Evolutionary conservation across 1,140 invertebrate genomes (phyloP).

Genomic region (Drosophila tristis): DNA sequence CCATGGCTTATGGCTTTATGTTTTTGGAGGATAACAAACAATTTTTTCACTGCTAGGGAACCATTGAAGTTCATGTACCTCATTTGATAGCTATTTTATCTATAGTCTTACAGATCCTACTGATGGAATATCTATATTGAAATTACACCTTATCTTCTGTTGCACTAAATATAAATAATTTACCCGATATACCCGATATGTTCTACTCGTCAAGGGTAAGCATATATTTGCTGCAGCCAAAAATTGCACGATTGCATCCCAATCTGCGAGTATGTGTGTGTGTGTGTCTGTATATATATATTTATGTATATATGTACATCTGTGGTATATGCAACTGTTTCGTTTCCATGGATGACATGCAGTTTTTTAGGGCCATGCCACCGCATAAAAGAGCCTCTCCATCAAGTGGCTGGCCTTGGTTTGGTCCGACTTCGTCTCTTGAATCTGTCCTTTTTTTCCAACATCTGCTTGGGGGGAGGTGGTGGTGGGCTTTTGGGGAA

Average conservation of each 20-base stretch:
- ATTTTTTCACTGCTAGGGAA: too few relatives aligned
- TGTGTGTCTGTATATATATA: conserved; percentile 8
- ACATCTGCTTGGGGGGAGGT: conserved; percentile 3
- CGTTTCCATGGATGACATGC: conserved; percentile 61
- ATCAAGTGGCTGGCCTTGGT: conserved; percentile 69
- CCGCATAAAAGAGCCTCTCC: conserved; percentile 27
- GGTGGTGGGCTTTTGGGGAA: background rate
- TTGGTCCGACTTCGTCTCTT: conserved; percentile 22
- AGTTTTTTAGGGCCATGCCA: conserved; percentile 65
- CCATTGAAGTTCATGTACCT: too few relatives aligned
- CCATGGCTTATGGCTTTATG: too few relatives aligned
- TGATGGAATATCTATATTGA: too few relatives aligned
- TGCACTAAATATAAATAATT: too few relatives aligned
- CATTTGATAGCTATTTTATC: too few relatives aligned
- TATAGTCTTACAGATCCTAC: too few relatives aligned
- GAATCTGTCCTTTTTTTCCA: conserved; percentile 22
- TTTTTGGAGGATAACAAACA: too few relatives aligned
- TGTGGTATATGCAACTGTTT: conserved; percentile 40
- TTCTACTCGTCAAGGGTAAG: too few relatives aligned
- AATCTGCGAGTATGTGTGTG: conserved; percentile 23
- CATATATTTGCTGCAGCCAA: conserved; percentile 38
- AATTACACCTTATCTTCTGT: too few relatives aligned
- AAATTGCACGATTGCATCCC: conserved; percentile 59
- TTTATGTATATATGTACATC: conserved; percentile 7
- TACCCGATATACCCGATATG: too few relatives aligned